phyloP scores from a whole-genome alignment of 2,113 vertebrate genomes.

The Microtus oregoni region DNA sequence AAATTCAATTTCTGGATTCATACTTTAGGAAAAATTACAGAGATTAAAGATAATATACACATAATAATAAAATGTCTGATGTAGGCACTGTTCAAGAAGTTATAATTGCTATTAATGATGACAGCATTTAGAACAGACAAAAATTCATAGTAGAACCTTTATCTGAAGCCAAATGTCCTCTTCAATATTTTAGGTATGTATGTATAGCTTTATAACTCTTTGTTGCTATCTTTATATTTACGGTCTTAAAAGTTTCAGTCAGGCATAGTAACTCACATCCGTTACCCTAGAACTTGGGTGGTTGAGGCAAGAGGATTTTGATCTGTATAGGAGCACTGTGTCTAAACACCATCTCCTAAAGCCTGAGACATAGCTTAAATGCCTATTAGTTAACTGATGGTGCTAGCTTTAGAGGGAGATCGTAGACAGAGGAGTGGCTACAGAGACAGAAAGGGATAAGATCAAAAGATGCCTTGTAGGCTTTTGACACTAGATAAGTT shows the following conservation, averaged over 20 bases:
- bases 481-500: not conserved
- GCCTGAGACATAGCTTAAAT: not conserved
- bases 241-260: conserved; percentile 32
- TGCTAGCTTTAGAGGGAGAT: not conserved
- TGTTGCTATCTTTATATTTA: not conserved
- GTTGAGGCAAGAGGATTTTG: not conserved
- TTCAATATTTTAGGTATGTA: not conserved
- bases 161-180: not conserved
- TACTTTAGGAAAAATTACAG: not conserved
- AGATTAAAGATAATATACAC: conserved; percentile 27
- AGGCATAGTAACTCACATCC: not conserved
- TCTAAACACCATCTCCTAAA: not conserved
- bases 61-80: not conserved
- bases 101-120: conserved; percentile 18
- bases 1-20: not conserved
- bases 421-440: not conserved
- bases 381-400: not conserved
- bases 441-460: not conserved
- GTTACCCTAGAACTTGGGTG: not conserved
- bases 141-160: not conserved
- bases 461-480: not conserved
- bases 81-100: not conserved
- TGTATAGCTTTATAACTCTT: not conserved
- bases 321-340: not conserved
- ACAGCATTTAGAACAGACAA: not conserved